Conservation (phyloP, 2,797 vertebrate genomes). For the Spinus olivaceus region DNA sequence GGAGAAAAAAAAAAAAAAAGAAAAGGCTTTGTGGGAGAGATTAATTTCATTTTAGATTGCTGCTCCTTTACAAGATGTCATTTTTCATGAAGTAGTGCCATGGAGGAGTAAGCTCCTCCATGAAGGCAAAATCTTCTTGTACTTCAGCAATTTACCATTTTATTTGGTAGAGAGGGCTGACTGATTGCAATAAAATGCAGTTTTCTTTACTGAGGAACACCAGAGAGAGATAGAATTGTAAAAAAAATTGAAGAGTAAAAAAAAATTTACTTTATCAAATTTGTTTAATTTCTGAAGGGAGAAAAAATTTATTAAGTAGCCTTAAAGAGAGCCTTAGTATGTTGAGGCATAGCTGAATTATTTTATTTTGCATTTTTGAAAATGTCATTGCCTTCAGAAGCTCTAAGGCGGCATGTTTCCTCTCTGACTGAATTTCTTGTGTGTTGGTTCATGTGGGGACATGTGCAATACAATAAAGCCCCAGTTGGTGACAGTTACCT, state of each 20-base stretch:
- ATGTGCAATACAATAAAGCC: rapidly evolving
- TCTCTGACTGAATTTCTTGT: neutral
- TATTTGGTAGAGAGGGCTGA: neutral
- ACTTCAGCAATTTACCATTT: neutral
- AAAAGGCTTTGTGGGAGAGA: neutral
- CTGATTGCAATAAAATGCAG: neutral
- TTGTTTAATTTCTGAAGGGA: neutral
- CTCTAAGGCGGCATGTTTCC: neutral
- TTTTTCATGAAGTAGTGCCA: neutral
- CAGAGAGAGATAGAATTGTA: neutral
- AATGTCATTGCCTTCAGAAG: neutral
- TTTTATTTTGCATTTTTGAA: neutral
- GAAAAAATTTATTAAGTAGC: neutral
- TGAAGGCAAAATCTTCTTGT: neutral
- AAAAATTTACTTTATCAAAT: neutral
- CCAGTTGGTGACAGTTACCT: neutral
- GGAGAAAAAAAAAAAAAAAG: too few relatives aligned
- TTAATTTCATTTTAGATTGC: neutral
- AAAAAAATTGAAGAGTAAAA: neutral
- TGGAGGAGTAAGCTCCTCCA: neutral
- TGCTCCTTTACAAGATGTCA: neutral
- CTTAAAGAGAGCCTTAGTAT: neutral
- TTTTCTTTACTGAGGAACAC: neutral
- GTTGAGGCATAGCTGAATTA: neutral
- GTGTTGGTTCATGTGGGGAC: neutral